Evolutionary conservation across 2,113 vertebrate species (phyloP), one percentile per base, ranked within the genome.

Genomic region (Chloropsis cyanopogon): DNA sequence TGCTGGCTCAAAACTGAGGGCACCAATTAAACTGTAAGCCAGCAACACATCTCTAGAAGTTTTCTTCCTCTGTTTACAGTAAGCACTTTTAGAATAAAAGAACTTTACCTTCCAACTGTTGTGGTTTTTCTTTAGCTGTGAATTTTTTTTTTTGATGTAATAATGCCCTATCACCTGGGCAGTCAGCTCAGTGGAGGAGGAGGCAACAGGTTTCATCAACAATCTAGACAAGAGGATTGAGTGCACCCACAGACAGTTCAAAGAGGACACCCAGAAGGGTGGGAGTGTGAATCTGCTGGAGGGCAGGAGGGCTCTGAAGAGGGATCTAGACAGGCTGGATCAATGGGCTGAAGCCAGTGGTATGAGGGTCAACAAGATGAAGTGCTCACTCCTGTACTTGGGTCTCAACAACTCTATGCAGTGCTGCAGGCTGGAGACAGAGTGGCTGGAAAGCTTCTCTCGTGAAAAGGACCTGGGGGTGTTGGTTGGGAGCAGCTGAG

Each of bases 1-100:
- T 86, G 33, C 82, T 93, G 85, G 68, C 77, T 91, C 39, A 79
- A 89, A 89, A 35, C 37, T 46, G 64, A 93, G 71, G 59, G 50
- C 35, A 50, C 86, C 72, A 94, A 73, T 94, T 95, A 77, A 95
- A 88, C 39, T 81, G 54, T 90, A 88, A 93, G 42, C 54, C 76
- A 93, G 42, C 57, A 88, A 88, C 33, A 46, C 52, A 63, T 70
- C 47, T 93, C 54, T 73, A 26, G 44, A 91, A 91, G 28, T 49
- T 90, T 90, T 77, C 66, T 26, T 2, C 16, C 22, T 24, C 54
- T 31, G 31, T 88, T 56, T 94, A 72, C 49, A 60, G 47, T 66
- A 90, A 86, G 59, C 42, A 53, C 18, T 65, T 44, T 50, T 69
- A 76, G 39, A 90, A 88, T 85, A 86, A 65, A 86, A 71, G 6